Base-by-base conservation (phyloP, 1,140 invertebrate genomes). In the Limonius californicus region DNA sequence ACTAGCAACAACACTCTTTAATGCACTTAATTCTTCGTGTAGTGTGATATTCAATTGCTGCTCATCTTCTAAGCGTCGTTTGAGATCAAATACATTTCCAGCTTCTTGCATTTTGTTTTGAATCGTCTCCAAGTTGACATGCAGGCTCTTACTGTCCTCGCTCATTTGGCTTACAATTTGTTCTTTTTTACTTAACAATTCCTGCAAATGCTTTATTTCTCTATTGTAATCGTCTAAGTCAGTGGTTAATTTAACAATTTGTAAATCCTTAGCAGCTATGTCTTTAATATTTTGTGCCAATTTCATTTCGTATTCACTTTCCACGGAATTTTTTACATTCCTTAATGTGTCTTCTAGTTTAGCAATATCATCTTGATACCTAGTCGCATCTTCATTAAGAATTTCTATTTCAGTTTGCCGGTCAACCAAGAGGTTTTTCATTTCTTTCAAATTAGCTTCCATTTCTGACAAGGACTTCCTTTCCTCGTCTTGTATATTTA, bases 121-220 rank as follows among this genome's bases (percentile, higher is more conserved):
- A 47, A 84, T 81, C 0, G 75, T 77, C 62, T 81, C 78, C 20
- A 84, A 66, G 59, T 79, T 78, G 3, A 70, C 66, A 15, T 82
- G 80, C 7, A 82, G 59, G 54, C 72, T 79, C 55, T 79, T 79
- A 18, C 77, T 79, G 45, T 85, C 81, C 2, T 79, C 77, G n/a
- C 71, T 78, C 74, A 86, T 78, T 57, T 82, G 75, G 0, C 73
- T 68, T 20, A 82, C 81, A 0, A 80, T 74, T 14, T 79, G 76
- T 14, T 85, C 83, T 58, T 81, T 83, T 59, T 85, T 82, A 2
- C 82, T 81, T 0, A 85, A 65, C 54, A 84, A 81, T 60, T 84
- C 83, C 54, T 84, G 81, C 42, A 85, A 68, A 69, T 83, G 77
- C 54, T 78, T 73, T 30, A 86, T 81, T 69, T 87, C 81, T 61